These are phyloP conservation scores for Latrodectus elegans DNA, from an alignment of 2,888 invertebrate species.

Conservation along the genomic window DNA sequence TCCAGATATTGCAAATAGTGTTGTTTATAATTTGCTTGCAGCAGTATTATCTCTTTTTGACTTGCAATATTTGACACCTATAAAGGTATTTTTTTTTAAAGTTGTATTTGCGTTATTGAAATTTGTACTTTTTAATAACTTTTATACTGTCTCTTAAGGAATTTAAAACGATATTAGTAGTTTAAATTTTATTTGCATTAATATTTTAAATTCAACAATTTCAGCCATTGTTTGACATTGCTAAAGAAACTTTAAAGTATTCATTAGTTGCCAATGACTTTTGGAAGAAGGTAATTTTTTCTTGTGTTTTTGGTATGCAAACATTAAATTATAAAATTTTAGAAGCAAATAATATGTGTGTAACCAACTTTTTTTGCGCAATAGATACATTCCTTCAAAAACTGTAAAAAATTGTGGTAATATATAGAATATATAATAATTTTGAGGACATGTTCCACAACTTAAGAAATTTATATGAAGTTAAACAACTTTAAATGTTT, in stretches of 20 bases:
- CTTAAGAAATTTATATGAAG: too few relatives aligned
- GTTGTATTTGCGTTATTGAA: neutral
- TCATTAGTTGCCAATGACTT: slow-evolving; percentile 73
- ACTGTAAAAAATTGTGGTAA: too few relatives aligned
- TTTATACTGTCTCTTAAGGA: too few relatives aligned
- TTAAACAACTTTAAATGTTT: too few relatives aligned
- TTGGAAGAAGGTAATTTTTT: slow-evolving; percentile 73
- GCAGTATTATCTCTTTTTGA: slow-evolving; percentile 73
- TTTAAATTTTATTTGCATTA: too few relatives aligned
- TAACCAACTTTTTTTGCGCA: too few relatives aligned
- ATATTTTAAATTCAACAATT: slow-evolving; percentile 47
- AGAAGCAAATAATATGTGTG: neutral
- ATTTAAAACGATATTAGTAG: too few relatives aligned
- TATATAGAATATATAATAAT: too few relatives aligned
- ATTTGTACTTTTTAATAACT: neutral
- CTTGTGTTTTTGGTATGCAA: neutral
- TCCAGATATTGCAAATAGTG: slow-evolving; percentile 72
- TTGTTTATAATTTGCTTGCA: slow-evolving; percentile 73
- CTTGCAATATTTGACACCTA: slow-evolving; percentile 73
- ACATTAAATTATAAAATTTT: neutral
- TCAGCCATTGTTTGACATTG: slow-evolving; percentile 73
- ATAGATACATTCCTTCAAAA: too few relatives aligned
- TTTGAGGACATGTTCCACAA: too few relatives aligned
- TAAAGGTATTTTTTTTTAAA: slow-evolving; percentile 68
- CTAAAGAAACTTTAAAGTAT: slow-evolving; percentile 72